phyloP scores from a whole-genome alignment of 2,113 vertebrate genomes.

The Rana temporaria region DNA sequence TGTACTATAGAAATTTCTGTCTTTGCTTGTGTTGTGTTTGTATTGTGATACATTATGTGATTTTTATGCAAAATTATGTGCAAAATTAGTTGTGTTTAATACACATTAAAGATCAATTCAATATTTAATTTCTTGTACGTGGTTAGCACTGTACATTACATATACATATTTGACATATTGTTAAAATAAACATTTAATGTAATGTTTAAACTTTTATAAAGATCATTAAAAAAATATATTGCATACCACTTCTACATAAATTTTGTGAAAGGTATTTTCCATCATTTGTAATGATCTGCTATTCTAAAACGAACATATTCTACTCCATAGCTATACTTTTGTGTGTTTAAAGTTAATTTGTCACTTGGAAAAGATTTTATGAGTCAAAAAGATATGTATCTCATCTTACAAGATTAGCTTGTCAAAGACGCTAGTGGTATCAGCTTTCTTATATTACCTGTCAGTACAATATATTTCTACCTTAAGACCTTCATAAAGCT shows the following conservation, averaged over 20 bases:
- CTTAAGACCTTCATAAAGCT: slow-evolving; percentile 38
- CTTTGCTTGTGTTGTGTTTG: too few relatives aligned
- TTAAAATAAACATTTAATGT: too few relatives aligned
- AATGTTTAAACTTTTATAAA: too few relatives aligned
- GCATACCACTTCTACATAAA: background rate
- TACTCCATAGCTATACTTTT: background rate
- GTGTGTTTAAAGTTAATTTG: slow-evolving; percentile 29
- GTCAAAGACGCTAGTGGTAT: slow-evolving; percentile 17
- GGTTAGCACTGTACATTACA: too few relatives aligned
- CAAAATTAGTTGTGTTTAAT: too few relatives aligned
- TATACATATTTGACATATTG: too few relatives aligned
- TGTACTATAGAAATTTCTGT: too few relatives aligned
- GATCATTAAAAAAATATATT: too few relatives aligned
- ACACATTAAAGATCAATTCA: too few relatives aligned
- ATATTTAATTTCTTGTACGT: too few relatives aligned
- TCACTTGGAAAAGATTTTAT: slow-evolving; percentile 42
- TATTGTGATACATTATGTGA: too few relatives aligned
- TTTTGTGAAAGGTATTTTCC: background rate
- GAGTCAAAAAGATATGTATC: slow-evolving; percentile 44
- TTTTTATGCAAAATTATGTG: too few relatives aligned
- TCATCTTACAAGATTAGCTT: slow-evolving; percentile 43
- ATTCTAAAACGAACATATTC: background rate
- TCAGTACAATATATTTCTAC: slow-evolving; percentile 31
- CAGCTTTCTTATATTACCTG: slow-evolving; percentile 48
- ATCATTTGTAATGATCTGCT: background rate